A percentile compares a stretch with the other conserved stretches of the same genome.
Evolutionary conservation across 2,797 vertebrate species (phyloP).

Genomic region (Channallabes apus): DNA sequence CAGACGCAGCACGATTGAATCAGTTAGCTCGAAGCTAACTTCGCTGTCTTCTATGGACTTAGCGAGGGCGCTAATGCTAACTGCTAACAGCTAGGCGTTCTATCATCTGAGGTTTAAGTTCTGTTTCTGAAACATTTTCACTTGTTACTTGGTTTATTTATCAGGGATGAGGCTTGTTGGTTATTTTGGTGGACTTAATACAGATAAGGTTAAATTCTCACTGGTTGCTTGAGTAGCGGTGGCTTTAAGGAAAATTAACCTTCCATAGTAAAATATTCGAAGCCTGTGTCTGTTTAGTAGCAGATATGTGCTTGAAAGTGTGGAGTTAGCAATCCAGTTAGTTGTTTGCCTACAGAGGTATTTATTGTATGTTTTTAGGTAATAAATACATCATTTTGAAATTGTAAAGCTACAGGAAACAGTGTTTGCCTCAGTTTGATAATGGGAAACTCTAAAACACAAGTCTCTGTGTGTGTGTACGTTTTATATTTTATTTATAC

Average conservation of each 20-base stretch:
- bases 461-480: not conserved
- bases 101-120: not conserved
- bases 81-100: not conserved
- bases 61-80: slow-evolving; percentile 22
- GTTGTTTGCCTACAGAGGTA: not conserved
- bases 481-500: not conserved
- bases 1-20: slow-evolving; percentile 62
- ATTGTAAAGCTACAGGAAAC: not conserved
- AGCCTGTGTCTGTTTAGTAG: no score
- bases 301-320: no score
- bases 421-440: not conserved
- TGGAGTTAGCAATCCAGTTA: not conserved
- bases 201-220: not conserved
- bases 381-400: not conserved
- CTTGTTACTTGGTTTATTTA: not conserved
- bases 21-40: slow-evolving; percentile 58
- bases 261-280: not conserved
- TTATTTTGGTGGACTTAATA: not conserved
- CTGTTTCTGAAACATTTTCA: not conserved
- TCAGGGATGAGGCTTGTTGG: not conserved
- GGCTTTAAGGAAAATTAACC: not conserved
- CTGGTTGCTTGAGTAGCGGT: not conserved
- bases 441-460: not conserved
- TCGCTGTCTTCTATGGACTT: slow-evolving; percentile 5
- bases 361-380: not conserved